phyloP scores from a whole-genome alignment of 2,797 vertebrate species.

The Tachyglossus aculeatus region DNA sequence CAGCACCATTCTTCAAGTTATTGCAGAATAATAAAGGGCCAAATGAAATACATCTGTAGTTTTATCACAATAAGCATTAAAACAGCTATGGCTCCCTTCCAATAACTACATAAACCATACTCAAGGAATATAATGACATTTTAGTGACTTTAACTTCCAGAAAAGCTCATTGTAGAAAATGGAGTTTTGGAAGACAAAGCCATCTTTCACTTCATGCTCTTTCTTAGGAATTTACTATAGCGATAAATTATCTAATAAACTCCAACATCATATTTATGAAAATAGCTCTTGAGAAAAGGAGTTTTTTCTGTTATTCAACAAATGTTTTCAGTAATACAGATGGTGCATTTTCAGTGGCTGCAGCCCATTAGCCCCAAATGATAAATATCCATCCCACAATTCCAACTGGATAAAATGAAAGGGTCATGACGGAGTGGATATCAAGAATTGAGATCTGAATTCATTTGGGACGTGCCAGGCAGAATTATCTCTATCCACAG shows the following conservation, averaged over 20 bases:
- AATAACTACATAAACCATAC: not conserved
- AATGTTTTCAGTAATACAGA: too few relatives aligned
- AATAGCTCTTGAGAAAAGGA: not conserved
- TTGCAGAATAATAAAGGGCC: conserved; percentile 32
- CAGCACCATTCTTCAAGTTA: conserved; percentile 40
- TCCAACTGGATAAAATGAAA: too few relatives aligned
- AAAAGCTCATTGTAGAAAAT: conserved; percentile 6
- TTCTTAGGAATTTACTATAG: conserved; percentile 9
- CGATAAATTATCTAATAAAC: conserved; percentile 22
- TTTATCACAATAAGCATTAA: conserved; percentile 23
- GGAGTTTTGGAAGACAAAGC: not conserved
- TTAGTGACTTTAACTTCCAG: not conserved
- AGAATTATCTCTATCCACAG: too few relatives aligned
- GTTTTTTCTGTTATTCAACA: too few relatives aligned
- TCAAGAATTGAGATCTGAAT: too few relatives aligned
- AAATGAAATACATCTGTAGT: conserved; percentile 35
- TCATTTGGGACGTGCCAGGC: too few relatives aligned
- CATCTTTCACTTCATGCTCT: not conserved
- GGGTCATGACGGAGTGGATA: too few relatives aligned
- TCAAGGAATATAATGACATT: not conserved
- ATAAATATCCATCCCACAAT: too few relatives aligned
- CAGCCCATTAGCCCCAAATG: too few relatives aligned
- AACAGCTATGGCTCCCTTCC: not conserved
- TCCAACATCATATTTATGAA: conserved; percentile 12
- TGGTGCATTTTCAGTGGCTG: too few relatives aligned